Conservation (phyloP, 2,888 invertebrate species). For the Azorinus chamasolen region DNA sequence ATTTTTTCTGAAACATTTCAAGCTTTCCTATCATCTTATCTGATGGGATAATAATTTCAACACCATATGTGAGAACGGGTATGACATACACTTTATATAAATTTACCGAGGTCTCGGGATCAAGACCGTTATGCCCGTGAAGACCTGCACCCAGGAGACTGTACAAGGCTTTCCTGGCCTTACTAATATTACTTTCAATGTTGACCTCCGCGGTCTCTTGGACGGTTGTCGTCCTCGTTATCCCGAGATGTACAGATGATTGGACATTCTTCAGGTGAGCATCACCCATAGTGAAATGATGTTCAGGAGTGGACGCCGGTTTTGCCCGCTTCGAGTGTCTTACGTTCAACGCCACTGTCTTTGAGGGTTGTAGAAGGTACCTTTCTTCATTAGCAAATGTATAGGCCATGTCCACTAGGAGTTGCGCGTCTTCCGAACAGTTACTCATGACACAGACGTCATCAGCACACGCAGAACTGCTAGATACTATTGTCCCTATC, state of each 20-base stretch:
- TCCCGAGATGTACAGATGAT: constrained; percentile 1
- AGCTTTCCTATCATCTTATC: no score
- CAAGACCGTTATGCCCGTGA: no score
- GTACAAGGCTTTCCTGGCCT: constrained; percentile 1
- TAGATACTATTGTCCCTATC: neutral
- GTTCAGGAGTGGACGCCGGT: neutral
- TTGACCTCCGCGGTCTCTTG: neutral
- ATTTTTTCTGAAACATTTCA: constrained; percentile 19
- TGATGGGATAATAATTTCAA: no score
- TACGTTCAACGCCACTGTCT: neutral
- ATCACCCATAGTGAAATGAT: no score
- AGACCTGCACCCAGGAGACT: constrained; percentile 9
- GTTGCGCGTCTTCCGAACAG: neutral
- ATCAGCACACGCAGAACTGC: neutral
- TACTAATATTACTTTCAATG: constrained; percentile 9
- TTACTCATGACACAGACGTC: neutral
- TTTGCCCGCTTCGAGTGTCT: neutral
- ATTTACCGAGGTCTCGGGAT: no score
- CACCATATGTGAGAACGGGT: no score
- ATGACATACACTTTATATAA: no score
- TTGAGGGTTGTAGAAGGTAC: neutral
- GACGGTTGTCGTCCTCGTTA: neutral
- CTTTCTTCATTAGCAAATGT: neutral
- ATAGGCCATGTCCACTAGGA: neutral
- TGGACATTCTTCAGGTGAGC: no score